Conservation (phyloP, 2,797 vertebrate species). For the Chaetophractus vellerosus region DNA sequence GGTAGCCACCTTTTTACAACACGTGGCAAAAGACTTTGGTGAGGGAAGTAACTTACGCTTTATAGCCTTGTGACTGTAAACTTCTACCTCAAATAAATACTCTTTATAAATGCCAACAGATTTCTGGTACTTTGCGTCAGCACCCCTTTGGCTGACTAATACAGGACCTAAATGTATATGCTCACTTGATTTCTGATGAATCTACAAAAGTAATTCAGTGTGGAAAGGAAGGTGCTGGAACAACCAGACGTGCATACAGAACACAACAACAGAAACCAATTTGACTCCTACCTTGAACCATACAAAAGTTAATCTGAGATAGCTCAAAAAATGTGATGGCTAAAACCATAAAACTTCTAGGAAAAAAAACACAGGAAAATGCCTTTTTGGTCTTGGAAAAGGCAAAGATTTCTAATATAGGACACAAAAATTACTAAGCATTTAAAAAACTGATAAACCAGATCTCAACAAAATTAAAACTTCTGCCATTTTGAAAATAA, state of each 20-base stretch:
- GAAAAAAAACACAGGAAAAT: background rate
- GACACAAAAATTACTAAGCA: background rate
- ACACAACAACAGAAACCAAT: too few species aligned
- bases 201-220: too few species aligned
- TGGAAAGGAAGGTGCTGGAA: background rate
- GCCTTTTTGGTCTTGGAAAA: background rate
- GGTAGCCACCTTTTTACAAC: too few species aligned
- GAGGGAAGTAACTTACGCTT: too few species aligned
- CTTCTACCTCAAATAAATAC: too few species aligned
- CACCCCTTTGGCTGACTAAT: too few species aligned
- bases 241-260: fast-evolving
- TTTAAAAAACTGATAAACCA: background rate
- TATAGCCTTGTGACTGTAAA: too few species aligned
- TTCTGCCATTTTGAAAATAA: background rate
- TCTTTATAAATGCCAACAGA: too few species aligned
- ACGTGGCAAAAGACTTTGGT: too few species aligned
- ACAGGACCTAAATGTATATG: background rate
- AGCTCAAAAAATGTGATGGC: background rate
- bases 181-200: background rate
- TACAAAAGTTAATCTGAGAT: background rate
- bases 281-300: background rate
- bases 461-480: background rate
- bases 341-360: background rate
- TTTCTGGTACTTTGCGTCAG: too few species aligned
- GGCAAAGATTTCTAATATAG: background rate